phyloP scores from a whole-genome alignment of 2,888 invertebrate genomes.

The Pachliopta kotzebuea region DNA sequence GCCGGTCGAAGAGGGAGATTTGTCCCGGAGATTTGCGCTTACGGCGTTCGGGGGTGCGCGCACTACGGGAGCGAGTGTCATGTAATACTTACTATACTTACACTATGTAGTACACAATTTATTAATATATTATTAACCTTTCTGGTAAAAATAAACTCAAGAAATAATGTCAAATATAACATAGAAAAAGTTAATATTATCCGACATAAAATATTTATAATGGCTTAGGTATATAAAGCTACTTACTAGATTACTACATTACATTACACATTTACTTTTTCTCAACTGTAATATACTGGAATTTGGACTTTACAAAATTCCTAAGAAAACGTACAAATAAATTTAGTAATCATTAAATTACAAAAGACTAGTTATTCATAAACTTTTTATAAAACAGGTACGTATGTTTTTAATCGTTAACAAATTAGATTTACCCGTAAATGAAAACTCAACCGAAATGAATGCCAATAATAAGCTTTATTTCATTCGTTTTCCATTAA shows the following conservation, averaged over 20 bases:
- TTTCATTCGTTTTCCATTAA: constrained; percentile 61
- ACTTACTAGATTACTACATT: constrained; percentile 15
- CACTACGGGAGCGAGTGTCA: too few relatives aligned
- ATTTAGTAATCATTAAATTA: too few relatives aligned
- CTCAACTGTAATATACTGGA: too few relatives aligned
- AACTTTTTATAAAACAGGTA: too few relatives aligned
- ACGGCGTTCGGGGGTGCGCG: too few relatives aligned
- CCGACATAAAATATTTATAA: constrained; percentile 25
- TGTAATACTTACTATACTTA: too few relatives aligned
- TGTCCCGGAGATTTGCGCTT: too few relatives aligned
- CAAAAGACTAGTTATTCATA: too few relatives aligned
- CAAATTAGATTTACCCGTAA: constrained; percentile 16
- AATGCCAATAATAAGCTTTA: constrained; percentile 35
- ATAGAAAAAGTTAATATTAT: constrained; percentile 17
- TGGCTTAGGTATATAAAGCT: constrained; percentile 28
- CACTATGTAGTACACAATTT: too few relatives aligned
- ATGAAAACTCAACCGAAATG: constrained; percentile 25
- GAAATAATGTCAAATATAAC: constrained; percentile 32
- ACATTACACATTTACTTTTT: background rate
- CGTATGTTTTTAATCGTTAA: background rate
- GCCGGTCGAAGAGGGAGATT: too few relatives aligned
- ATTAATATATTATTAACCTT: background rate
- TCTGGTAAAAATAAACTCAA: constrained; percentile 23
- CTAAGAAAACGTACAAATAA: too few relatives aligned
- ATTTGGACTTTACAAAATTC: too few relatives aligned